phyloP scores from a whole-genome alignment of 2,113 vertebrate genomes.

The Tympanuchus pallidicinctus region DNA sequence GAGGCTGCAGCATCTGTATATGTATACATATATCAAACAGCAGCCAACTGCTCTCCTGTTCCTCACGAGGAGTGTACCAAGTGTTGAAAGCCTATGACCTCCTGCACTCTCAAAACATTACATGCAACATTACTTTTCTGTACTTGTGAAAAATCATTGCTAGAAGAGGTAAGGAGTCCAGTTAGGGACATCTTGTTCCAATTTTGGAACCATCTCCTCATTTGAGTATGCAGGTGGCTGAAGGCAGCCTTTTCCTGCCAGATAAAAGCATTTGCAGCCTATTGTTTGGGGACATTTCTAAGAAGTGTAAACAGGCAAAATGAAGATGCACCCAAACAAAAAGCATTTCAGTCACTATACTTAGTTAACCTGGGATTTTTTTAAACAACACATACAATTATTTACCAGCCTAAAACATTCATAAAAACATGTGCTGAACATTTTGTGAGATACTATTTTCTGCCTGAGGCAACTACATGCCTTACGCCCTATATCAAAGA shows the following conservation, averaged over 20 bases:
- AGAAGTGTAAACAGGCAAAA: neutral
- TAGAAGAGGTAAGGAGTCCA: slow-evolving; percentile 8
- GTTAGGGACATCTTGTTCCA: neutral
- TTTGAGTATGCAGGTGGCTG: slow-evolving; percentile 34
- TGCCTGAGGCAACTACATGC: neutral
- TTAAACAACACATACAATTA: neutral
- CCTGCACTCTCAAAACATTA: neutral
- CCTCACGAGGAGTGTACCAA: neutral
- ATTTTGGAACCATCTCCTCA: slow-evolving; percentile 1
- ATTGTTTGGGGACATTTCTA: neutral
- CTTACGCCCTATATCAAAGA: neutral
- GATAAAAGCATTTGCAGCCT: neutral
- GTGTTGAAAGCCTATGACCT: neutral
- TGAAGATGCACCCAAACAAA: neutral
- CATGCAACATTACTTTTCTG: neutral
- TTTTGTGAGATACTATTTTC: neutral
- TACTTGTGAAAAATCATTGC: neutral
- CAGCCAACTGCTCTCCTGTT: neutral
- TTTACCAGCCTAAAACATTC: neutral
- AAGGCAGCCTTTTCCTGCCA: slow-evolving; percentile 15
- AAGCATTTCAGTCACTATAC: neutral
- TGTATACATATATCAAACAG: neutral
- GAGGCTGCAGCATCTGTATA: neutral
- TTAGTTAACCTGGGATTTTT: neutral
- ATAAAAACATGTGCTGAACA: neutral